Conservation (phyloP, 2,888 invertebrate species). For the Cantharis flavilabris region DNA sequence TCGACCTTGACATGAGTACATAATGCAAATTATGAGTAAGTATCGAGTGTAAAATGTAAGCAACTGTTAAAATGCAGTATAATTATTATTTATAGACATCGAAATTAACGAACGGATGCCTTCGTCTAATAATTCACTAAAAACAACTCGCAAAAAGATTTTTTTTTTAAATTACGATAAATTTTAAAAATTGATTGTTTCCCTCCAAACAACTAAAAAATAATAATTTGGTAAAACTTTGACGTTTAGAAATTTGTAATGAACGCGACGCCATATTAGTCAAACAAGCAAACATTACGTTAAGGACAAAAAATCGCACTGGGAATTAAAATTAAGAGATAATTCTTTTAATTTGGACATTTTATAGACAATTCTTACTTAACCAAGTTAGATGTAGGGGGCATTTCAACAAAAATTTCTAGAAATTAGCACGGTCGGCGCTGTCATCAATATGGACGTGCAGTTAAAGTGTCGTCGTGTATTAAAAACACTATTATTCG, state of each 20-base stretch:
- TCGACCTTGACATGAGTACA: background rate
- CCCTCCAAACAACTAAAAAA: conserved; percentile 5
- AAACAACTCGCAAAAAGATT: background rate
- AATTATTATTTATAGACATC: background rate
- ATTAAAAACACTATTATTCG: conserved; percentile 14
- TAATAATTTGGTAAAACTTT: conserved; percentile 8
- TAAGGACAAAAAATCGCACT: background rate
- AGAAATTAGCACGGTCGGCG: conserved; percentile 71
- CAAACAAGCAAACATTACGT: conserved; percentile 9
- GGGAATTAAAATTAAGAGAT: conserved; percentile 10
- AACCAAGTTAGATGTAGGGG: conserved; percentile 59
- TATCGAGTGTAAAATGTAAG: background rate
- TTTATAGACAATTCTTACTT: conserved; percentile 58
- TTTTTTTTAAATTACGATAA: background rate
- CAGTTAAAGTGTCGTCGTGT: conserved; percentile 41
- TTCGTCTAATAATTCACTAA: background rate
- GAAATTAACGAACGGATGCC: background rate
- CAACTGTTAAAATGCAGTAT: background rate
- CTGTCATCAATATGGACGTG: conserved; percentile 67
- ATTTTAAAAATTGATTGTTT: background rate
- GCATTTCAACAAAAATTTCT: conserved; percentile 70
- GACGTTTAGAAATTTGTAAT: conserved; percentile 16
- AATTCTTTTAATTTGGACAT: conserved; percentile 36
- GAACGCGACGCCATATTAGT: conserved; percentile 45
- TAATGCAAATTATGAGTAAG: background rate